Percentiles rank a stretch among this genome's conserved stretches.
Conservation (phyloP, 2,888 invertebrate species). For the Agonopterix subpropinquella region DNA sequence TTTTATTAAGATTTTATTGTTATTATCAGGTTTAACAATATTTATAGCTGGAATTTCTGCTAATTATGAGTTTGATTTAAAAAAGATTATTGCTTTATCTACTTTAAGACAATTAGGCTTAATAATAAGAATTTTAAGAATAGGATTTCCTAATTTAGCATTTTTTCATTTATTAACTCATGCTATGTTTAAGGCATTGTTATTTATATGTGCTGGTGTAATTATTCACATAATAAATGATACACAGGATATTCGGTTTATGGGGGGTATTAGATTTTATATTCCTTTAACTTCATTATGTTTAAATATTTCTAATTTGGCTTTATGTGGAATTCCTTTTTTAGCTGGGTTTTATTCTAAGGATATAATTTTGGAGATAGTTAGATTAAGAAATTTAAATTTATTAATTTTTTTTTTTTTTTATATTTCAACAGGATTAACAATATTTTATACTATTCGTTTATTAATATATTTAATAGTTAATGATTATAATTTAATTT, state of each 20-base stretch:
- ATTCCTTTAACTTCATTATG: constrained; percentile 71
- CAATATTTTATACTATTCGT: constrained; percentile 74
- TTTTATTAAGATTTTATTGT: constrained; percentile 66
- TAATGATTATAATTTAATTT: constrained; percentile 61
- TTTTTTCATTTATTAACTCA: constrained; percentile 84
- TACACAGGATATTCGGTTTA: constrained; percentile 81
- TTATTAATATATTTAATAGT: constrained; percentile 73
- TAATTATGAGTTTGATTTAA: constrained; percentile 81
- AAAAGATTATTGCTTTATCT: constrained; percentile 87
- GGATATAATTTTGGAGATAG: constrained; percentile 77
- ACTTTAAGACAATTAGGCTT: constrained; percentile 85
- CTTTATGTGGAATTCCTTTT: constrained; percentile 80
- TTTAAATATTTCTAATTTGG: constrained; percentile 76
- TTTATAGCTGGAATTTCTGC: constrained; percentile 77
- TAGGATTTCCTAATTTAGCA: constrained; percentile 71
- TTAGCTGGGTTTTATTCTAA: constrained; percentile 80
- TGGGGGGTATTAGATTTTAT: constrained; percentile 62
- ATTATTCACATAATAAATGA: constrained; percentile 80
- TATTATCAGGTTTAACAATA: constrained; percentile 75
- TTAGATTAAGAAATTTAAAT: constrained; percentile 70
- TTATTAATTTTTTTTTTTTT: constrained; percentile 68
- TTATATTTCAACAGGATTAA: constrained; percentile 75
- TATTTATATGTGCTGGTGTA: constrained; percentile 83
- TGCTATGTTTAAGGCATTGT: constrained; percentile 85
- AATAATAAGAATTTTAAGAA: constrained; percentile 79